Evolutionary conservation across 2,113 vertebrate species (phyloP).

Genomic region (Cinclus mexicanus): DNA sequence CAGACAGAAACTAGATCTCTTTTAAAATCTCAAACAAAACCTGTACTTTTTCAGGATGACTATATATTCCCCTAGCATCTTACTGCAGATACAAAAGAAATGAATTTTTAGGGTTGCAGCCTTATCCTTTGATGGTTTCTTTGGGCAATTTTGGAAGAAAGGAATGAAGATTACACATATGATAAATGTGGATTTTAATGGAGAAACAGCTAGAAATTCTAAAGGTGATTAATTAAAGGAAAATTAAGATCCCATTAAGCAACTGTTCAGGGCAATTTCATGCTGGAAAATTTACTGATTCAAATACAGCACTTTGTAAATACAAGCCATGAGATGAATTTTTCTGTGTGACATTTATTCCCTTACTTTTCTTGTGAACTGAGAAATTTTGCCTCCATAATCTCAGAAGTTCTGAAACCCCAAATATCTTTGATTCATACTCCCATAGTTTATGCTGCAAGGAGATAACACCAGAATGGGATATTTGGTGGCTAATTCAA

Average conservation of each 20-base stretch:
- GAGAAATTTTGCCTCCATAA: constrained; percentile 23
- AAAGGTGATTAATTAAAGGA: constrained; percentile 73
- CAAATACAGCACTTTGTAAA: constrained; percentile 55
- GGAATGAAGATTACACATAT: constrained; percentile 43
- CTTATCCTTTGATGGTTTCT: constrained; percentile 8
- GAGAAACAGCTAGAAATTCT: constrained; percentile 67
- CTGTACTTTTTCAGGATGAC: background rate
- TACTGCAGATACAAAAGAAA: background rate
- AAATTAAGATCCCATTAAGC: constrained; percentile 75
- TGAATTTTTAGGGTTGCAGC: background rate
- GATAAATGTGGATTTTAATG: constrained; percentile 67
- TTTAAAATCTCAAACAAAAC: background rate
- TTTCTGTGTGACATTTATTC: constrained; percentile 51
- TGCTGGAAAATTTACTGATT: constrained; percentile 68
- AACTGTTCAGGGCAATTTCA: constrained; percentile 74
- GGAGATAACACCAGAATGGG: background rate
- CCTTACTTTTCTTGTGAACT: background rate
- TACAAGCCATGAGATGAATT: constrained; percentile 51
- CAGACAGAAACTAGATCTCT: background rate
- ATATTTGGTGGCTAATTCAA: background rate
- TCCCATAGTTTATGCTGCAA: background rate
- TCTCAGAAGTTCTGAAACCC: constrained; percentile 11
- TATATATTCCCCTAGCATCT: background rate
- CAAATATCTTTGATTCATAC: constrained; percentile 16
- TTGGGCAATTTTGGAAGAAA: constrained; percentile 50